A percentile compares a stretch with the other conserved stretches of the same genome.
phyloP scores from a whole-genome alignment of 2,797 vertebrate species.

The Melanotaenia pygmaea region DNA sequence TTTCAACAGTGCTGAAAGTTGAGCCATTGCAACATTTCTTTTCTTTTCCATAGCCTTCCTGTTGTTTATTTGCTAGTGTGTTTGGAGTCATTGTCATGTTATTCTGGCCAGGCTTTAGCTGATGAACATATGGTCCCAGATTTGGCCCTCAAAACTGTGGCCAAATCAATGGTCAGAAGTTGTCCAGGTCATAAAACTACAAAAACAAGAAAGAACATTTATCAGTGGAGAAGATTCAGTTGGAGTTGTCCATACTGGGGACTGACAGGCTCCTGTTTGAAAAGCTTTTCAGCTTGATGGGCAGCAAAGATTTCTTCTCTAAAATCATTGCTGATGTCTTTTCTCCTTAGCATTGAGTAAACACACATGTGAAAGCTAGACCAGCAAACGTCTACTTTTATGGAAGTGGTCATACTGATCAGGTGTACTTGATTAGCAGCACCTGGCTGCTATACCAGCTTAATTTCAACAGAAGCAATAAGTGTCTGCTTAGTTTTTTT shows the following conservation, averaged over 20 bases:
- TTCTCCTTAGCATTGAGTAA: no score
- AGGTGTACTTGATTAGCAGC: background rate
- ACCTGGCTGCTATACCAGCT: background rate
- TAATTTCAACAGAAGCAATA: background rate
- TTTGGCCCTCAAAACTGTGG: background rate
- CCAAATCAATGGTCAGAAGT: background rate
- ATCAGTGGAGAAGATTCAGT: no score
- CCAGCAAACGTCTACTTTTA: no score
- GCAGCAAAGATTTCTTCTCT: background rate
- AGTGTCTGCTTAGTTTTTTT: no score
- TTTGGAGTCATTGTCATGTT: background rate
- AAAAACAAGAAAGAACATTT: background rate
- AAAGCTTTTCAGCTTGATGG: background rate
- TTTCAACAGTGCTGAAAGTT: background rate
- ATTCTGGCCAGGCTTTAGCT: background rate
- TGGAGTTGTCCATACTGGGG: background rate
- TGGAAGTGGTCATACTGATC: background rate
- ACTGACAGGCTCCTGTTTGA: background rate
- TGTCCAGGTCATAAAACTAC: background rate
- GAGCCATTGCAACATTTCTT: background rate
- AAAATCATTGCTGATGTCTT: no score
- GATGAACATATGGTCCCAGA: background rate
- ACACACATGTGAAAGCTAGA: no score
- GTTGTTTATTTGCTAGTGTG: background rate
- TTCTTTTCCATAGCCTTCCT: background rate